Percentiles rank a stretch among this genome's conserved stretches.
Conservation (phyloP, 2,888 invertebrate genomes). For the Rhingia rostrata region DNA sequence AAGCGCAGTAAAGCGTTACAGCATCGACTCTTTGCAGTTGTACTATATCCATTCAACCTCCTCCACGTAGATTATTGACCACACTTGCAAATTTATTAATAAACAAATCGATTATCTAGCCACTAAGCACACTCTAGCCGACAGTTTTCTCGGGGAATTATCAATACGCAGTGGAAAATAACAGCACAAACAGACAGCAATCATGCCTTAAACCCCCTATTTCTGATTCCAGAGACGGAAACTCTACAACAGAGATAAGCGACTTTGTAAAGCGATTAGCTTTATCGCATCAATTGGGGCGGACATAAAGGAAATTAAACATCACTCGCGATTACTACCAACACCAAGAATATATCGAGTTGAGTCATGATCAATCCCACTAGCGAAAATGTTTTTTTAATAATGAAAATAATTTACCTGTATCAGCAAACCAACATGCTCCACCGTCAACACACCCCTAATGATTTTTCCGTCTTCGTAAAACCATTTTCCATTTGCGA, state of each 20-base stretch:
- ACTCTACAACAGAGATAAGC: constrained; percentile 32
- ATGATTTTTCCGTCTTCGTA: constrained; percentile 70
- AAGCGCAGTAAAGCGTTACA: too few relatives aligned
- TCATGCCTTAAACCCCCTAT: constrained; percentile 33
- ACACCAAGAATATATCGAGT: not conserved
- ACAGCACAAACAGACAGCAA: constrained; percentile 1
- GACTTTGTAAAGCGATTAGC: constrained; percentile 44
- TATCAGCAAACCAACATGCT: constrained; percentile 72
- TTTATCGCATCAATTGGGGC: constrained; percentile 48
- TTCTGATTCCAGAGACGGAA: not conserved
- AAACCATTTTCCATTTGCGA: constrained; percentile 62
- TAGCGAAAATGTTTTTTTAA: not conserved
- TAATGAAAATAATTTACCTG: constrained; percentile 46
- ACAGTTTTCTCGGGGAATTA: constrained; percentile 9
- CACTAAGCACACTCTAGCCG: not conserved
- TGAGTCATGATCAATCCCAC: constrained; percentile 20
- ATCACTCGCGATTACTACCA: constrained; percentile 13
- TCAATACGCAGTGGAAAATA: constrained; percentile 24
- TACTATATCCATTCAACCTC: not conserved
- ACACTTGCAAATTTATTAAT: constrained; percentile 1
- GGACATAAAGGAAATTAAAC: constrained; percentile 33
- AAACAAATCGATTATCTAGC: constrained; percentile 43
- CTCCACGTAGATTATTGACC: not conserved
- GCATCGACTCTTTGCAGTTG: not conserved
- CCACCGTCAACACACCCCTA: constrained; percentile 68